Evolutionary conservation across 1,140 invertebrate genomes (phyloP).

Genomic region (Heliconius hewitsoni): DNA sequence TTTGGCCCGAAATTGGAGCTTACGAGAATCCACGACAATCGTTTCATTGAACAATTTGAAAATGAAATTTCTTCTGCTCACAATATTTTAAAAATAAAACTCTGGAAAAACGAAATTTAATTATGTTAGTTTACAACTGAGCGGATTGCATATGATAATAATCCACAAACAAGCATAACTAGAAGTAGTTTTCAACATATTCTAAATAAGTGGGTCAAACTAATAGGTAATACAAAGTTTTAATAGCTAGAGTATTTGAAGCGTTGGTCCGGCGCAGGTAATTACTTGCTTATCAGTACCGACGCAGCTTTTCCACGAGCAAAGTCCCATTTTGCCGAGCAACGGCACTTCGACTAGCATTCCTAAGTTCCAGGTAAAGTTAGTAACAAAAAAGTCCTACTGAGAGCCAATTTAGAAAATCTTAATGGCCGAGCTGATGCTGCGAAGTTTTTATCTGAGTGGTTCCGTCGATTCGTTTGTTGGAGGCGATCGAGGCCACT

Average conservation of each 20-base stretch:
- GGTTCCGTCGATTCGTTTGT: conserved; percentile 25
- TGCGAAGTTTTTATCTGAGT: conserved; percentile 24
- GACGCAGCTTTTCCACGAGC: conserved; percentile 33
- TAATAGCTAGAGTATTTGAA: conserved; percentile 38
- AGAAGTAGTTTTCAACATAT: conserved; percentile 10
- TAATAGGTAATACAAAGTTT: conserved; percentile 39
- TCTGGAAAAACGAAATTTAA: neutral
- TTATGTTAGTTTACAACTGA: neutral
- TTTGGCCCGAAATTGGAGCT: neutral
- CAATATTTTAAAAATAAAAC: neutral
- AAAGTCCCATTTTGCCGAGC: conserved; percentile 32
- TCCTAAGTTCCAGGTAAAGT: conserved; percentile 30
- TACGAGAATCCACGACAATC: neutral
- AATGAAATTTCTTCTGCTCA: neutral
- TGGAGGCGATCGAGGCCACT: neutral
- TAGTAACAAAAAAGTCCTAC: conserved; percentile 27
- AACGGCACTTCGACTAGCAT: conserved; percentile 35
- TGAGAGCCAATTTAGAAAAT: conserved; percentile 30
- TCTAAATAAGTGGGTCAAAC: conserved; percentile 23
- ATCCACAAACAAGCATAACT: neutral
- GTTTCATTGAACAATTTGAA: conserved; percentile 4
- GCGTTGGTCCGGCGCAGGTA: conserved; percentile 33
- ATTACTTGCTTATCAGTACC: conserved; percentile 42
- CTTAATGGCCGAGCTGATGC: conserved; percentile 29
- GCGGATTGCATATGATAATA: conserved; percentile 1